Evolutionary conservation across 2,888 invertebrate genomes (phyloP).

Genomic region (Amphimallon solstitiale): DNA sequence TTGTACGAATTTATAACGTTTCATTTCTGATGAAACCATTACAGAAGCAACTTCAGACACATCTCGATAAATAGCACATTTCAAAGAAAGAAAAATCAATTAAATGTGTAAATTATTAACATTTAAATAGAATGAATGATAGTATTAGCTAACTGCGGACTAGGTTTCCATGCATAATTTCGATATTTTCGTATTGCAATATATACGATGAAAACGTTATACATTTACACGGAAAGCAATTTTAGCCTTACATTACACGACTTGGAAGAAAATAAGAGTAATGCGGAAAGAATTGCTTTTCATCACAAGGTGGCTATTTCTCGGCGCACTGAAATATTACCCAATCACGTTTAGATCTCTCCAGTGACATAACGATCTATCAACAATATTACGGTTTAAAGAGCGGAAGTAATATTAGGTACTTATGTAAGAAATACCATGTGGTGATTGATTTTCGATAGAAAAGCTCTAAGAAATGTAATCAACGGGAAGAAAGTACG

Average conservation of each 20-base stretch:
- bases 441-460: neutral
- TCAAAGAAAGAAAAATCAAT: too few species aligned
- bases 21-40: too few species aligned
- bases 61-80: too few species aligned
- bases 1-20: too few species aligned
- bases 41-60: too few species aligned
- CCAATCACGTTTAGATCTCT: constrained; percentile 36
- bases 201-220: constrained; percentile 4
- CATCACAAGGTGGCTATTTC: constrained; percentile 10
- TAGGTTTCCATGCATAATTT: too few species aligned
- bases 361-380: constrained; percentile 36
- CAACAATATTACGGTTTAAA: constrained; percentile 36
- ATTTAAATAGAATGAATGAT: too few species aligned
- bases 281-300: constrained; percentile 26
- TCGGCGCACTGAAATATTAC: constrained; percentile 33
- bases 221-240: constrained; percentile 14
- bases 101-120: too few species aligned
- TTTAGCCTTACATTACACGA: neutral
- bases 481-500: neutral
- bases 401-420: constrained; percentile 29
- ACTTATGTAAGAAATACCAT: constrained; percentile 4
- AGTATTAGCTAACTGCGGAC: too few species aligned
- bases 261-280: constrained; percentile 18
- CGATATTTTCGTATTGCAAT: too few species aligned
- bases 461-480: neutral